Base-by-base conservation (phyloP, 1,140 invertebrate species). In the Temnothorax curvispinosus region DNA sequence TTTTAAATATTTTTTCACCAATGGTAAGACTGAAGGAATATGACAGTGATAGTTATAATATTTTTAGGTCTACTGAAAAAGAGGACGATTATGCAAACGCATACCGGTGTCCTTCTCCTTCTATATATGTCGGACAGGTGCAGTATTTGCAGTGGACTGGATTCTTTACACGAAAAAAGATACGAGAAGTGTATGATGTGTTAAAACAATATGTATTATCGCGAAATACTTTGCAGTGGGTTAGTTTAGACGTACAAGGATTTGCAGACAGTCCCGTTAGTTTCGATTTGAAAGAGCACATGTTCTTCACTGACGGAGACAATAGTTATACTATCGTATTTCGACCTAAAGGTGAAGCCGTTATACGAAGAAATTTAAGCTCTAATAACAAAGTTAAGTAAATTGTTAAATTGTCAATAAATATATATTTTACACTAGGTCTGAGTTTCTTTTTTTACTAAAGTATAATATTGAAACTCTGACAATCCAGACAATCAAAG, bases 251-350 rank as follows among this genome's bases (percentile, higher is more conserved):
- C 81, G 94, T 96, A 7, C 95, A 96, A 90, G 96, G 96, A 52
- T 96, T 96, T 92, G 93, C 93, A 8, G 96, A 96, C 80, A 93
- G 94, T 81, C 96, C 96, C 18, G 87, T 96, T 3, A 95, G 93
- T 65, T 96, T 95, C 94, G 86, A 88, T 60, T 88, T 94, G 44
- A 92, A 94, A 75, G 95, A 96, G 90, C 95, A 96, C 85, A 95
- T 93, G 74, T 96, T 94, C 91, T 95, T 94, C 67, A 94, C 93
- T 6, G 95, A 96, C 88, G 95, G 96, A 75, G 95, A 96, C 60
- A 96, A 96, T 91, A 94, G 94, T 77, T 96, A 94, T 81, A 94
- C 95, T 8, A 87, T 96, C 58, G 84, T 96, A 65, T 92, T 96
- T 85, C 91, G 92, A 77, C 91, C 93, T n/a, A 86, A 88, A 80